Percentiles rank a stretch among this genome's conserved stretches.
These are phyloP conservation scores for Nomada flava DNA, from an alignment of 2,888 invertebrate genomes.

Conservation along the genomic window DNA sequence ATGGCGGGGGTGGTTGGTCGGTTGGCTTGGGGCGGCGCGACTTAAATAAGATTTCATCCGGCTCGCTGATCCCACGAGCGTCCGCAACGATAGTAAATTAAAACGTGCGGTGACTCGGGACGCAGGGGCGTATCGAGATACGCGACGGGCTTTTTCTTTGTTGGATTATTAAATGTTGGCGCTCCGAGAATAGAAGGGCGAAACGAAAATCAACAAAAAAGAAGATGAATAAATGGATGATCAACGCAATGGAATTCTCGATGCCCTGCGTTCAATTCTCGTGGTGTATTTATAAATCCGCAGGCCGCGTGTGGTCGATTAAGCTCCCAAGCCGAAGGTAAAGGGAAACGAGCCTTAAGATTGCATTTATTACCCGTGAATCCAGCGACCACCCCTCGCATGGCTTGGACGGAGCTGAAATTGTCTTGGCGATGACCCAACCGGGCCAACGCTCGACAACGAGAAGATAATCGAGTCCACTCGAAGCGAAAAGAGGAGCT, in stretches of 20 bases:
- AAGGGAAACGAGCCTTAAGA: constrained; percentile 61
- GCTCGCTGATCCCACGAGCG: constrained; percentile 35
- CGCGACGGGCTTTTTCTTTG: constrained; percentile 9
- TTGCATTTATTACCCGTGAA: constrained; percentile 73
- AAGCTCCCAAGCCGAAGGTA: constrained; percentile 34
- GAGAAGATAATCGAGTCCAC: constrained; percentile 79
- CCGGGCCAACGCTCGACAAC: constrained; percentile 64
- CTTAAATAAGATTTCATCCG: constrained; percentile 47
- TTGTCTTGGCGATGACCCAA: constrained; percentile 75
- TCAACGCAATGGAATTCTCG: not conserved
- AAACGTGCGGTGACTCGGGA: constrained; percentile 55
- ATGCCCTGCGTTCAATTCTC: not conserved
- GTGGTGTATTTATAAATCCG: constrained; percentile 15
- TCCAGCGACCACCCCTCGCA: constrained; percentile 10
- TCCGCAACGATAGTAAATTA: constrained; percentile 63
- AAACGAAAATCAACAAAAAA: not conserved
- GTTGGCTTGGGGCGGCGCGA: constrained; percentile 18
- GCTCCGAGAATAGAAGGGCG: not conserved
- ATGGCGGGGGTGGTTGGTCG: not conserved
- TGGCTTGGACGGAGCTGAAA: constrained; percentile 53
- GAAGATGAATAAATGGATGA: not conserved
- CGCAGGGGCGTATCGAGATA: constrained; percentile 50
- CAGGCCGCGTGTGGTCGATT: constrained; percentile 44
- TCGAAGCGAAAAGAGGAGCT: constrained; percentile 69
- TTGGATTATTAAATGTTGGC: constrained; percentile 47